Percentiles rank a stretch among this genome's conserved stretches.
These are phyloP conservation scores for Hippocampus zosterae DNA, from an alignment of 2,113 vertebrate species.

Conservation along the genomic window DNA sequence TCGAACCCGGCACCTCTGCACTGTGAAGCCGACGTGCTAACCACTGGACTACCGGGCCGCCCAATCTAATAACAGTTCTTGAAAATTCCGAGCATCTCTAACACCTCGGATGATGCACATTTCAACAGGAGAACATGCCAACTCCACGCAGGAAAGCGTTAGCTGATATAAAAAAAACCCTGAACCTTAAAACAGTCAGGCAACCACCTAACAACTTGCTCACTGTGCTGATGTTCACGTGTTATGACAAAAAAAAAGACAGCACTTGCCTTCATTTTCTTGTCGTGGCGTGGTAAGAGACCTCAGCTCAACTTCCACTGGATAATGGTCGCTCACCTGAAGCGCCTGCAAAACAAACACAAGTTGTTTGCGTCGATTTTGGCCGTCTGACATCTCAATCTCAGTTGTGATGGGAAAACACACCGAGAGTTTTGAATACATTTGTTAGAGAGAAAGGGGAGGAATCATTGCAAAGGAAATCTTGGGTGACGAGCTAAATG, in stretches of 20 bases:
- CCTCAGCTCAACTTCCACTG: conserved; percentile 70
- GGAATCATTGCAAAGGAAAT: neutral
- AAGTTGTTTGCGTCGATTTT: no score
- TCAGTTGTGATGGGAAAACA: neutral
- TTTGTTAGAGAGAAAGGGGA: neutral
- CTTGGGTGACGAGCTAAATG: neutral
- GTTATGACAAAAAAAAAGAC: neutral
- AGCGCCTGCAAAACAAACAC: conserved; percentile 48
- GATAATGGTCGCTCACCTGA: conserved; percentile 73
- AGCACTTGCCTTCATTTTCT: conserved; percentile 27
- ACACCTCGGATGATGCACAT: neutral
- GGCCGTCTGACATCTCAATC: neutral
- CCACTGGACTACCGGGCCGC: no score
- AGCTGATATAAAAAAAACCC: neutral
- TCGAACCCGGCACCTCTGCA: no score
- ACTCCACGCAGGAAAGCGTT: neutral
- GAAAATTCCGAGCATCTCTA: neutral
- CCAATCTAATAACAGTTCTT: neutral
- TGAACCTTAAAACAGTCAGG: neutral
- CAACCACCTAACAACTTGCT: neutral
- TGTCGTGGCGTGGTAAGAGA: neutral
- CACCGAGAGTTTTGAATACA: neutral
- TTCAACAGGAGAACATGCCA: neutral
- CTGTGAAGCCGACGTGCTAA: no score
- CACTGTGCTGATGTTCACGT: neutral